Evolutionary conservation across 1,140 invertebrate species (phyloP).

Genomic region (Macrobrachium nipponense): DNA sequence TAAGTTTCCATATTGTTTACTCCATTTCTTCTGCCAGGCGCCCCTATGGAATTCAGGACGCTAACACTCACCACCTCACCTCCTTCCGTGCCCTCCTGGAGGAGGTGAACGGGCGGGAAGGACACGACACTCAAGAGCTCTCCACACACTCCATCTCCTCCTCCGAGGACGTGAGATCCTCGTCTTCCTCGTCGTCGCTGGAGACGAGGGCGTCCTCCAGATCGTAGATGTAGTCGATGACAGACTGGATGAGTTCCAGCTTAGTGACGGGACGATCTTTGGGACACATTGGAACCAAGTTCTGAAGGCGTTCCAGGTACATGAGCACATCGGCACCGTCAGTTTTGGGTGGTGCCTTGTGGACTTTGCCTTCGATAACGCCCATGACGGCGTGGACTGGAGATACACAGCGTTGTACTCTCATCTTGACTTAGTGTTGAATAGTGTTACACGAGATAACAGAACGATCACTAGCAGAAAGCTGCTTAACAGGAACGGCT

Average conservation of each 20-base stretch:
- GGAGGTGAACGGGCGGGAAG: conserved; percentile 22
- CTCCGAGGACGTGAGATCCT: conserved; percentile 36
- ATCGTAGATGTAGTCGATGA: conserved; percentile 98
- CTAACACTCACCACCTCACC: conserved; percentile 28
- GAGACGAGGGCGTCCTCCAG: conserved; percentile 81
- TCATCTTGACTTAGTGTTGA: conserved; percentile 43
- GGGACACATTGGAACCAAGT: conserved; percentile 76
- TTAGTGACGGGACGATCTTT: conserved; percentile 77
- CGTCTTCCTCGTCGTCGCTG: conserved; percentile 26
- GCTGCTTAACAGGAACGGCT: background rate
- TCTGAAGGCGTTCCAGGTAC: conserved; percentile 70
- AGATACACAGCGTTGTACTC: conserved; percentile 49
- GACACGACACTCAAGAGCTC: conserved; percentile 44
- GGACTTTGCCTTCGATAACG: conserved; percentile 52
- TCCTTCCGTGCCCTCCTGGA: conserved; percentile 17
- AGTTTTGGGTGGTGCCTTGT: conserved; percentile 41
- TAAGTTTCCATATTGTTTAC: no score
- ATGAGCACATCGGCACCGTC: conserved; percentile 44
- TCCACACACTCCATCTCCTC: conserved; percentile 57
- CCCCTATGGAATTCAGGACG: no score
- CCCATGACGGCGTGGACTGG: conserved; percentile 53
- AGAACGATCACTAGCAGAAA: background rate
- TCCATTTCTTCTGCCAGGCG: no score
- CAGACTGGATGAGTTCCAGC: conserved; percentile 93
- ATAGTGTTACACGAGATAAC: background rate